A percentile compares a stretch with the other conserved stretches of the same genome.
Evolutionary conservation across 92 coral and sea anemone genomes (phyloP).

Genomic region (Virgularia gustaviana): DNA sequence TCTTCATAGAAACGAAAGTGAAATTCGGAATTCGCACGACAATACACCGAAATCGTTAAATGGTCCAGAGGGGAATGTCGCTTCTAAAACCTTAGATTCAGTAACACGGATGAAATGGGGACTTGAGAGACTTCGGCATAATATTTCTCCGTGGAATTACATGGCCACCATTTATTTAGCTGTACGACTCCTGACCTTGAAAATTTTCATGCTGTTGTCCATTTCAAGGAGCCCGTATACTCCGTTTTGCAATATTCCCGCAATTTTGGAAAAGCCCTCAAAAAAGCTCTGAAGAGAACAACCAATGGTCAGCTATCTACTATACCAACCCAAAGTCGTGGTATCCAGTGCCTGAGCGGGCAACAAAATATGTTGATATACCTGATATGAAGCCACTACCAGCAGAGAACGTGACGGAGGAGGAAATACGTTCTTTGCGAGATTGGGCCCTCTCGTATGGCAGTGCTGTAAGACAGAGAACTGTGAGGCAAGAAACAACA

Average conservation of each 20-base stretch:
- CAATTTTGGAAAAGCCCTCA: slow-evolving; percentile 8
- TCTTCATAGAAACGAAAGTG: neutral
- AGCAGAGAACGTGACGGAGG: slow-evolving; percentile 2
- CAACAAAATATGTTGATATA: slow-evolving; percentile 33
- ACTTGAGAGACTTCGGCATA: slow-evolving; percentile 24
- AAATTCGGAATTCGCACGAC: neutral
- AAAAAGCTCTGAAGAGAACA: slow-evolving; percentile 39
- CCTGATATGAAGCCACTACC: slow-evolving; percentile 30
- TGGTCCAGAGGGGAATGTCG: slow-evolving; percentile 44
- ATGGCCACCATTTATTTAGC: slow-evolving; percentile 31
- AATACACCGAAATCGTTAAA: slow-evolving; percentile 23
- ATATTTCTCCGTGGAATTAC: slow-evolving; percentile 7
- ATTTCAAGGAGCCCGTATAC: slow-evolving; percentile 49
- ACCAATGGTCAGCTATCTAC: slow-evolving; percentile 15
- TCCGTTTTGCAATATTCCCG: slow-evolving; percentile 31
- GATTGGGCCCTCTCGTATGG: slow-evolving; percentile 48
- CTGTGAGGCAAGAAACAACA: slow-evolving; percentile 45
- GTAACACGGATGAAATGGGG: slow-evolving; percentile 31
- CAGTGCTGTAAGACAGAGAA: slow-evolving; percentile 38
- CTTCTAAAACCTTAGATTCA: slow-evolving; percentile 28
- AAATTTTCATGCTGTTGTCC: slow-evolving; percentile 48
- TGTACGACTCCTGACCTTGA: slow-evolving; percentile 57
- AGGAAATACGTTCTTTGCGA: slow-evolving; percentile 6
- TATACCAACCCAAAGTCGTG: slow-evolving; percentile 8
- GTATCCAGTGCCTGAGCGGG: slow-evolving; percentile 36